phyloP scores from a whole-genome alignment of 2,113 vertebrate species.

The Typhlomys cinereus region DNA sequence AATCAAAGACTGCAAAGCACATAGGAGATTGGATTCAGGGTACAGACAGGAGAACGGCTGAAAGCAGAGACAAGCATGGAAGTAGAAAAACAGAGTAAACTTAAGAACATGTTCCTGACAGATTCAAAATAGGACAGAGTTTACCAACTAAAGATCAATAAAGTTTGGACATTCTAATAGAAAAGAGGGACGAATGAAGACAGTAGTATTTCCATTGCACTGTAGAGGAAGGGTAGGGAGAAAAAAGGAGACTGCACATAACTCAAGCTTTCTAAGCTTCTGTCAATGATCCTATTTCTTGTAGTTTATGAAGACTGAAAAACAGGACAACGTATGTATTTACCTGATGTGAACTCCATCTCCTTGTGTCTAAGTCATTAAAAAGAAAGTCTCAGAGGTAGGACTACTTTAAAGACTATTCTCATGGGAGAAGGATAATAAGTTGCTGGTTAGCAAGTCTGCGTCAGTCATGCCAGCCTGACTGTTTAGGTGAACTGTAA shows the following conservation, averaged over 20 bases:
- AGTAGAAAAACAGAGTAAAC: not conserved
- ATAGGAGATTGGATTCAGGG: not conserved
- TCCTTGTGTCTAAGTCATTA: not conserved
- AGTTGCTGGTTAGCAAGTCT: not conserved
- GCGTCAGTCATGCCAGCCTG: not conserved
- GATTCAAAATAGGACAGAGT: not conserved
- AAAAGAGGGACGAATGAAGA: not conserved
- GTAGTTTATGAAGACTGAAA: not conserved
- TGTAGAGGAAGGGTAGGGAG: too few relatives aligned
- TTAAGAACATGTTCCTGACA: fast-evolving
- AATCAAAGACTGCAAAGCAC: not conserved
- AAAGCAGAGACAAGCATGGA: not conserved
- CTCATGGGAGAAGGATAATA: not conserved
- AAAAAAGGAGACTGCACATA: not conserved
- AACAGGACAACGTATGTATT: not conserved
- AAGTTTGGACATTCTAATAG: not conserved
- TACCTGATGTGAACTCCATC: not conserved
- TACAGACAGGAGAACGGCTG: not conserved
- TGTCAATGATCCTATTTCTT: not conserved
- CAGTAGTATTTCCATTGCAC: not conserved
- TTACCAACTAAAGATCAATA: not conserved
- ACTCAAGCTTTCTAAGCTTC: not conserved
- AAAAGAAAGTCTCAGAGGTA: not conserved
- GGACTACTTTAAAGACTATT: not conserved
- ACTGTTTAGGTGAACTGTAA: not conserved